Evolutionary conservation across 2,113 vertebrate species (phyloP).

Genomic region (Lasiurus cinereus): DNA sequence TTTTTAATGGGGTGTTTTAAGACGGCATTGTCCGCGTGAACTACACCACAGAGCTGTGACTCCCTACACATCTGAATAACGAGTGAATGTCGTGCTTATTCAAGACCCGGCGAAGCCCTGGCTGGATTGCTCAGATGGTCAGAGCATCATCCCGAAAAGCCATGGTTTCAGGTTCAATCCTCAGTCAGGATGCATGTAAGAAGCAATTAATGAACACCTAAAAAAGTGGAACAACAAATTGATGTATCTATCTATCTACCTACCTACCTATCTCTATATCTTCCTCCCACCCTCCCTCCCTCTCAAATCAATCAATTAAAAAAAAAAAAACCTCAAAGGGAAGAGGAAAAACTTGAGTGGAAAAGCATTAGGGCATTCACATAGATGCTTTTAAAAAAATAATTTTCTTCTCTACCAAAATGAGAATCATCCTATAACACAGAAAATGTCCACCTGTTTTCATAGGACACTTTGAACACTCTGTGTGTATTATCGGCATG

Average conservation of each 20-base stretch:
- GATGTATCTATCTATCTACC: too few species aligned
- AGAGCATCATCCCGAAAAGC: too few species aligned
- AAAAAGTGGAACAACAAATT: too few species aligned
- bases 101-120: background rate
- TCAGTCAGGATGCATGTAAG: too few species aligned
- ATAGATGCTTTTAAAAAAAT: background rate
- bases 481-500: background rate
- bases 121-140: too few species aligned
- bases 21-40: background rate
- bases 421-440: background rate
- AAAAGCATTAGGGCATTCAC: background rate
- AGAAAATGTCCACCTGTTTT: background rate
- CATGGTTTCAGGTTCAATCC: too few species aligned
- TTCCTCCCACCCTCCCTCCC: too few species aligned
- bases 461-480: too few species aligned
- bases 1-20: background rate
- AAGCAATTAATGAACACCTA: too few species aligned
- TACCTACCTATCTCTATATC: too few species aligned
- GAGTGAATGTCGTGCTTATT: background rate
- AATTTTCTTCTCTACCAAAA: background rate
- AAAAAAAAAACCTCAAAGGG: background rate
- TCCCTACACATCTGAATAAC: background rate
- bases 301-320: too few species aligned
- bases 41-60: background rate
- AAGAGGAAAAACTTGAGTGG: background rate